Percentiles rank a stretch among this genome's conserved stretches.
These are phyloP conservation scores for Tokudaia muenninki DNA, from an alignment of 2,797 vertebrate species.

Conservation along the genomic window DNA sequence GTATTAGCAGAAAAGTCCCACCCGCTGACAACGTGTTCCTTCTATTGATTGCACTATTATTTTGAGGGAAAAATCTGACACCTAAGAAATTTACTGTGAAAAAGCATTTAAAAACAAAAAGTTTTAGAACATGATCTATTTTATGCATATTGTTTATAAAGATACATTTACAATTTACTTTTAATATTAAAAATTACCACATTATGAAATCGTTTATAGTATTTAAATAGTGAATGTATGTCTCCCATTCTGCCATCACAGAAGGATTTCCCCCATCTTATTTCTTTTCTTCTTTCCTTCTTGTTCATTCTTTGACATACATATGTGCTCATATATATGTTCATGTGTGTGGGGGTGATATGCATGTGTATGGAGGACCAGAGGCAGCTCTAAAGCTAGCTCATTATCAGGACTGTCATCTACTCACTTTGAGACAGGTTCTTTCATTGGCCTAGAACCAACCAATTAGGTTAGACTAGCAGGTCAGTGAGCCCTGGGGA, in stretches of 20 bases:
- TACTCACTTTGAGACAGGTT: not conserved
- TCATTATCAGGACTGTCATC: not conserved
- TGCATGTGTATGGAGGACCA: not conserved
- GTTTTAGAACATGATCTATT: slow-evolving; percentile 92
- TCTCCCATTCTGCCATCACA: not conserved
- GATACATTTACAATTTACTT: slow-evolving; percentile 92
- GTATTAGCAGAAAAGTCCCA: slow-evolving; percentile 89
- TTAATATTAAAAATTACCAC: slow-evolving; percentile 92
- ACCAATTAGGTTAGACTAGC: not conserved
- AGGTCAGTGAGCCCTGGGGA: not conserved
- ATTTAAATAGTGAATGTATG: slow-evolving; percentile 81
- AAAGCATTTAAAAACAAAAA: slow-evolving; percentile 87
- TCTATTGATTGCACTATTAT: slow-evolving; percentile 90
- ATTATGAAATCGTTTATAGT: slow-evolving; percentile 85
- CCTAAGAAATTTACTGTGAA: slow-evolving; percentile 91
- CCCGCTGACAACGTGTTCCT: slow-evolving; percentile 82
- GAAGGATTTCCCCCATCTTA: not conserved
- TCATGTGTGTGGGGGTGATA: not conserved
- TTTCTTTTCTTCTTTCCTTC: not conserved
- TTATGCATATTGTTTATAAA: slow-evolving; percentile 93
- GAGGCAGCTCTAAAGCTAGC: not conserved
- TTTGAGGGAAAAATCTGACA: slow-evolving; percentile 87
- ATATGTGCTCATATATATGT: not conserved
- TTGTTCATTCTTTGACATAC: not conserved
- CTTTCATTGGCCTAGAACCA: not conserved